Conservation (phyloP, 2,888 invertebrate genomes). For the Scotopteryx bipunctaria region DNA sequence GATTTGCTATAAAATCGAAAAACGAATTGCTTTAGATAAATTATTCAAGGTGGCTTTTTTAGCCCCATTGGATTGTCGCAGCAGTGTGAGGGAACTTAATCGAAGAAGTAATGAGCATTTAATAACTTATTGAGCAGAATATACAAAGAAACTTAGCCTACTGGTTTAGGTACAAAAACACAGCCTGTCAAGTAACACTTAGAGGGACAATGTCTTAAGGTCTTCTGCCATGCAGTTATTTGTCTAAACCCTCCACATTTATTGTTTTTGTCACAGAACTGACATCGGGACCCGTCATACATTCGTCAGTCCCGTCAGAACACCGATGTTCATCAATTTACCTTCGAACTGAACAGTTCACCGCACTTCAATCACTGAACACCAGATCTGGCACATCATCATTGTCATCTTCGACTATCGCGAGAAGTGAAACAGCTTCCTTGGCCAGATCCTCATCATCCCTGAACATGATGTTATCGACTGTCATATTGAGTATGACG, state of each 20-base stretch:
- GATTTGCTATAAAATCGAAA: too few relatives aligned
- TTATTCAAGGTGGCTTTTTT: too few relatives aligned
- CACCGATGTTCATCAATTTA: background rate
- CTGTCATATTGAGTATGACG: conserved; percentile 50
- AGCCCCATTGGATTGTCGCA: too few relatives aligned
- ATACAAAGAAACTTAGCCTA: conserved; percentile 5
- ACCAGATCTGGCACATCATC: conserved; percentile 54
- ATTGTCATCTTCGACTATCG: conserved; percentile 60
- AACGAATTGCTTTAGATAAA: too few relatives aligned
- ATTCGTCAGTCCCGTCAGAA: background rate
- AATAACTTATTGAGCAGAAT: conserved; percentile 14
- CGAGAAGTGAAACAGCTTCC: conserved; percentile 64
- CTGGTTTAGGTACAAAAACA: conserved; percentile 1
- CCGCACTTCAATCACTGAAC: conserved; percentile 39
- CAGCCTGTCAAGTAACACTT: conserved; percentile 5
- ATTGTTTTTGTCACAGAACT: too few relatives aligned
- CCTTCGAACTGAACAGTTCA: background rate
- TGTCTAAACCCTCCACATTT: too few relatives aligned
- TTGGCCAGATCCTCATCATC: conserved; percentile 59
- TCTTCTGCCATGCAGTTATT: too few relatives aligned
- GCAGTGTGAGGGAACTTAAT: too few relatives aligned
- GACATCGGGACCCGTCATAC: too few relatives aligned
- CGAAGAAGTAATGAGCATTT: too few relatives aligned
- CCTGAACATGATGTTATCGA: conserved; percentile 55
- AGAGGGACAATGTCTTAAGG: too few relatives aligned